Evolutionary conservation across 37 sponge, comb jelly and placozoan species (phyloP), one percentile per base, ranked within the genome.

Genomic region (Agelas oroides): DNA sequence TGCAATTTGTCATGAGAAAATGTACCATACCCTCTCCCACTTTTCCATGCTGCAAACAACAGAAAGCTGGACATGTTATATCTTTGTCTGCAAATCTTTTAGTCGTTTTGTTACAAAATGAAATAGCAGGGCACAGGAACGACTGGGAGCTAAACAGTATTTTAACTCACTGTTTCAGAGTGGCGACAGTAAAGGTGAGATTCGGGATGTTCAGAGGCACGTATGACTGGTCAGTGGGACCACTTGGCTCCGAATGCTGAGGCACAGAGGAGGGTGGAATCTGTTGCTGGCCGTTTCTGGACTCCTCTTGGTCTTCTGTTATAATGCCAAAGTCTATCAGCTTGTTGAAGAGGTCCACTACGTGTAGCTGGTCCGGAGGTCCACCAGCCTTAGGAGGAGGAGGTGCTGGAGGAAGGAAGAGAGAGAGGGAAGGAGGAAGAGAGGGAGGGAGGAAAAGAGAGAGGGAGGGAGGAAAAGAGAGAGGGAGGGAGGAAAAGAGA

Each of bases 141-240:
- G n/a, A n/a, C n/a, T n/a, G n/a, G n/a, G n/a, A n/a, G n/a, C n/a
- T n/a, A n/a, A n/a, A n/a, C n/a, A n/a, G n/a, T n/a, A n/a, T 34
- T 40, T 60, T 21, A 1, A 38, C 93, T 76, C 16, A 93, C 93
- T 89, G 72, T 72, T 88, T 88, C 18, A 93, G 71, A 8, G 80
- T 80, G 40, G 78, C 71, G 33, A 81, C 56, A 14, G 86, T 84
- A 8, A 88, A 85, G 73, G 30, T 34, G 25, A 86, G 90, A 3
- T 76, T 67, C 5, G 90, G 93, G 39, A 93, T 65, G 31, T 78
- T 59, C 24, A 75, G 73, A 24, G 34, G 68, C 25, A 28, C 46
- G 8, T 46, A 46, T 3, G 40, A 53, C 0, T 28, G 52, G 8
- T 31, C 46, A 57, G 76, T 30, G 5, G 76, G 78, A 0, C 30